Conservation (phyloP, 2,113 vertebrate species). For the Baryphthengus martii region DNA sequence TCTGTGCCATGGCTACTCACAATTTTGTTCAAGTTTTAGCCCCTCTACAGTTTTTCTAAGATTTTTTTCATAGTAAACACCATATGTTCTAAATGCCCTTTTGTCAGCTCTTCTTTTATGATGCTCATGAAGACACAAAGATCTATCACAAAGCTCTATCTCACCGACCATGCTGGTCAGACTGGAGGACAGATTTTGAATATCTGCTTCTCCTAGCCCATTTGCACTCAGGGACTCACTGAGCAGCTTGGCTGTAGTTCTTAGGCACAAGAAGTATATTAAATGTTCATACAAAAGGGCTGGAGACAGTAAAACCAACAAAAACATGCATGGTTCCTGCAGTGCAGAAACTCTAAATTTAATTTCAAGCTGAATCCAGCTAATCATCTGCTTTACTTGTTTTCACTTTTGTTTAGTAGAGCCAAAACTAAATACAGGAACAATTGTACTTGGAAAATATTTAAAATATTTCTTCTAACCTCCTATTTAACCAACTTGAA, state of each 20-base stretch:
- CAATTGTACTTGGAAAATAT: constrained; percentile 33
- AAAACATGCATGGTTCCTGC: background rate
- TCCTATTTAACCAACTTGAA: background rate
- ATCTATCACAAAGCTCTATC: background rate
- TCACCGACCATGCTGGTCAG: background rate
- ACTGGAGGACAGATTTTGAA: background rate
- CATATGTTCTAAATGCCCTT: background rate
- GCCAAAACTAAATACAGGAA: constrained; percentile 23
- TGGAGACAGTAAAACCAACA: constrained; percentile 13
- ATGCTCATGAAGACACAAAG: background rate
- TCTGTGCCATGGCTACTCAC: background rate
- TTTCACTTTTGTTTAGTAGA: constrained; percentile 1
- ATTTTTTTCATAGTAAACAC: background rate
- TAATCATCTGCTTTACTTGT: background rate
- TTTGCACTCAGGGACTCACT: background rate
- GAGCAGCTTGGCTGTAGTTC: background rate
- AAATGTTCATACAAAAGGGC: background rate
- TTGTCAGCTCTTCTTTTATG: background rate
- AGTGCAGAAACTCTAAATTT: background rate
- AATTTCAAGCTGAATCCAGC: constrained; percentile 4
- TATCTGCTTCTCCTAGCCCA: background rate
- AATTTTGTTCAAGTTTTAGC: background rate
- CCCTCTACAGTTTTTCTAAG: background rate
- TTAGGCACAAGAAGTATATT: background rate
- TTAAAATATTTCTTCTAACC: background rate